A percentile compares a stretch with the other conserved stretches of the same genome.
Evolutionary conservation across 2,113 vertebrate species (phyloP).

Genomic region (Lasiurus cinereus): DNA sequence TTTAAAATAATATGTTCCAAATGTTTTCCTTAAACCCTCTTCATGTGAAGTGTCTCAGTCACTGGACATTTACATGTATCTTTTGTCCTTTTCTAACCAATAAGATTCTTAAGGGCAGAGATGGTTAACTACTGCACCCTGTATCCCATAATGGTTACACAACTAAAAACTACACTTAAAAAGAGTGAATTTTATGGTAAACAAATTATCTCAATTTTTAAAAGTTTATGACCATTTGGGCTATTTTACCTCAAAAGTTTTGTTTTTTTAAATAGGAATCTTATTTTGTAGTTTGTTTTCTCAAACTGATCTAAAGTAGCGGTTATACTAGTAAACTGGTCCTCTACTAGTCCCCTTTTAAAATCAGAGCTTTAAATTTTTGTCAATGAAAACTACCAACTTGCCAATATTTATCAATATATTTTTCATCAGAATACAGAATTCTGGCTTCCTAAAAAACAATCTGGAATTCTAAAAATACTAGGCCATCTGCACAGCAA

Average conservation of each 20-base stretch:
- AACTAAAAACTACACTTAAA: constrained; percentile 8
- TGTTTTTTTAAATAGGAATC: constrained; percentile 15
- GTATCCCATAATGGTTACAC: background rate
- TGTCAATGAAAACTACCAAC: background rate
- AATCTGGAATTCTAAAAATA: background rate
- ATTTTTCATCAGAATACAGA: constrained; percentile 8
- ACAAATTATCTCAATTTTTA: constrained; percentile 48
- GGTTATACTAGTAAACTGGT: background rate
- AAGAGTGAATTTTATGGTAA: background rate
- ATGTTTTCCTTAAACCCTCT: constrained; percentile 43
- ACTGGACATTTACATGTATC: background rate
- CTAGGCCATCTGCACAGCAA: background rate
- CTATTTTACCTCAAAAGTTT: background rate
- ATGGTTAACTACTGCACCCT: background rate
- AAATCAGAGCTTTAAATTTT: constrained; percentile 6
- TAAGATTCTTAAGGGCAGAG: background rate
- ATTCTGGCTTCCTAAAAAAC: constrained; percentile 30
- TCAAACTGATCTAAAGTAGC: constrained; percentile 27
- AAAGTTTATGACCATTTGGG: background rate
- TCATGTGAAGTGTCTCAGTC: background rate
- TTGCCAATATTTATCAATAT: constrained; percentile 26
- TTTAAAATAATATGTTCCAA: constrained; percentile 38
- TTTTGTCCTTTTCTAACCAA: background rate
- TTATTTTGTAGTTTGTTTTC: constrained; percentile 43
- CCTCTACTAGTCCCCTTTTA: background rate